Conservation (phyloP, 2,797 vertebrate species). For the Syndactyla subalaris region DNA sequence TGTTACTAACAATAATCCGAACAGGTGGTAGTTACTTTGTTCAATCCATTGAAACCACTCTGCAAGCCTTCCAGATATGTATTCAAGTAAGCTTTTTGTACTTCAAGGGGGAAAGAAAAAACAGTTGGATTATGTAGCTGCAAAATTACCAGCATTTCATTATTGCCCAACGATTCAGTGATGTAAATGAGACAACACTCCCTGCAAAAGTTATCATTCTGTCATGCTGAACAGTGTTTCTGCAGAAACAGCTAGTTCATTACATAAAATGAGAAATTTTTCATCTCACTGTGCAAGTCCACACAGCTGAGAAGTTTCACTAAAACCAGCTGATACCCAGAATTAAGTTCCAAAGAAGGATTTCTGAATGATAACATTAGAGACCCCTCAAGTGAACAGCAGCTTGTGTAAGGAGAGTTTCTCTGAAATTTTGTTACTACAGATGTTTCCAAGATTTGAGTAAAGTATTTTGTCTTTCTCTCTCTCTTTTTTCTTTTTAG, state of each 20-base stretch:
- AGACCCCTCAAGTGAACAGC: neutral
- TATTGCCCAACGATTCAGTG: neutral
- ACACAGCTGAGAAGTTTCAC: neutral
- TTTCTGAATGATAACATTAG: neutral
- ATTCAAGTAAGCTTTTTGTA: neutral
- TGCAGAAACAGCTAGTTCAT: neutral
- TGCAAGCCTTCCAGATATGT: neutral
- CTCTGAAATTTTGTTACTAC: neutral
- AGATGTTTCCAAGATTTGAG: neutral
- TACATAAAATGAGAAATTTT: neutral
- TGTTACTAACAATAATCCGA: neutral
- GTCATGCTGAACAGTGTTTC: neutral
- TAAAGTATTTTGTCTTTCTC: neutral
- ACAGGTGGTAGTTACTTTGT: neutral
- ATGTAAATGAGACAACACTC: neutral
- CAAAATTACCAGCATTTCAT: neutral
- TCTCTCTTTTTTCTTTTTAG: neutral
- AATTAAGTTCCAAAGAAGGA: neutral
- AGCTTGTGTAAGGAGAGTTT: neutral
- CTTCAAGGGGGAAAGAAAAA: neutral
- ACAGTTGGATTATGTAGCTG: neutral
- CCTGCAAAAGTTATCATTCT: neutral
- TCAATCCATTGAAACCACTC: neutral
- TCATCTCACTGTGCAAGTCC: neutral
- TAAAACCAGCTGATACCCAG: neutral